phyloP scores from a whole-genome alignment of 2,113 vertebrate species.

The Amia ocellicauda region DNA sequence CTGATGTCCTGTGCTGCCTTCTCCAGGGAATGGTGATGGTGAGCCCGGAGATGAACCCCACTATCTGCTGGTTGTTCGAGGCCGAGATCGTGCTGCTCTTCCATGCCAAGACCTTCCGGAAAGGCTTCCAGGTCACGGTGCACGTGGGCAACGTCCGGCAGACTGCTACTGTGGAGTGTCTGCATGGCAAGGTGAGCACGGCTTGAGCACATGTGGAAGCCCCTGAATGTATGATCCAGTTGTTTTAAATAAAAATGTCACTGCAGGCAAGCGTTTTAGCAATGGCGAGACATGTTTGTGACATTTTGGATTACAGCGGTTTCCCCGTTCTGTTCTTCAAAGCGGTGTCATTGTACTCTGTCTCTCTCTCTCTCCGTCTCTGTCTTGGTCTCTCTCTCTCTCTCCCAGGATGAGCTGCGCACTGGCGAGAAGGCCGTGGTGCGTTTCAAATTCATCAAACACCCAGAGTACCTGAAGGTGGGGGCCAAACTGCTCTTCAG shows the following conservation, averaged over 20 bases:
- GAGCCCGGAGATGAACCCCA: conserved; percentile 95
- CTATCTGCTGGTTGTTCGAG: conserved; percentile 94
- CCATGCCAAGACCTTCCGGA: conserved; percentile 92
- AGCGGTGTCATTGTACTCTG: not conserved
- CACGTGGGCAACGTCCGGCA: conserved; percentile 94
- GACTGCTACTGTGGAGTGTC: conserved; percentile 88
- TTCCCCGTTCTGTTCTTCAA: not conserved
- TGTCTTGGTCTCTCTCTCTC: conserved; percentile 4
- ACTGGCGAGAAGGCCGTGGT: conserved; percentile 96
- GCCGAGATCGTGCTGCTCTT: conserved; percentile 94
- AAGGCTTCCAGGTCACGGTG: conserved; percentile 96
- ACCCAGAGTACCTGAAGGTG: conserved; percentile 94
- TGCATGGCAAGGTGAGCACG: conserved; percentile 85
- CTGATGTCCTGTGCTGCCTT: no score
- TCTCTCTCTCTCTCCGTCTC: conserved; percentile 20
- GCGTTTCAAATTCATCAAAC: conserved; percentile 94
- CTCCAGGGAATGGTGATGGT: conserved; percentile 99
- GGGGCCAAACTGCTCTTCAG: conserved; percentile 95
- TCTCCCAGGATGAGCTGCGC: conserved; percentile 82
- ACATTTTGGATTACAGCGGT: no score
- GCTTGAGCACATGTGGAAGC: not conserved
- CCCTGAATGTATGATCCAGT: no score
- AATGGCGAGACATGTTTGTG: no score
- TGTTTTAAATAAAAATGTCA: no score
- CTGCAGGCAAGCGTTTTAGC: no score